Conservation (phyloP, 1,140 invertebrate genomes). For the Glomeris maerens region DNA sequence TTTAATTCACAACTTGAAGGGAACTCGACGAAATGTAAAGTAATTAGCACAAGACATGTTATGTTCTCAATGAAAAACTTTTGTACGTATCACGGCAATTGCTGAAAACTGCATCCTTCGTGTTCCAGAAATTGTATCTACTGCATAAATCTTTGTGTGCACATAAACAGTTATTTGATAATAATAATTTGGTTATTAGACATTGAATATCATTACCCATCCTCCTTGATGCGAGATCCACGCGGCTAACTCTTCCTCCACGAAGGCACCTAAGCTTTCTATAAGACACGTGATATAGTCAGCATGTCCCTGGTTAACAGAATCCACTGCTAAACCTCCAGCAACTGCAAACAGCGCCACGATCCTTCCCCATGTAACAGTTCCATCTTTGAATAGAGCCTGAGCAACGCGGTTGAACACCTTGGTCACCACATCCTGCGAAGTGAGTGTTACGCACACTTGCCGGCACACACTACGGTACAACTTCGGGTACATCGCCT, state of each 20-base stretch:
- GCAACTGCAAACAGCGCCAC: conserved; percentile 50
- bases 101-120: no score
- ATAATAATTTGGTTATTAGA: no score
- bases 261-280: conserved; percentile 42
- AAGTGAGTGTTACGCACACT: conserved; percentile 30
- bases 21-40: no score
- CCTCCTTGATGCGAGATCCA: conserved; percentile 57
- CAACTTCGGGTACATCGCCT: conserved; percentile 48
- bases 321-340: conserved; percentile 52
- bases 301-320: conserved; percentile 32
- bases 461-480: conserved; percentile 44
- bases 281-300: conserved; percentile 46
- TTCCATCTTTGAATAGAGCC: conserved; percentile 35
- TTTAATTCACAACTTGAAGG: no score
- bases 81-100: no score
- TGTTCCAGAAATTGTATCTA: no score
- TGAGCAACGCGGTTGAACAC: conserved; percentile 42
- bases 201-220: conserved; percentile 46
- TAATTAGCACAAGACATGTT: no score
- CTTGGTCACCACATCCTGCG: conserved; percentile 35
- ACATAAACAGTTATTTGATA: conserved; percentile 13
- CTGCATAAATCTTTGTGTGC: no score
- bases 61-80: no score
- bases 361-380: conserved; percentile 49
- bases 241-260: conserved; percentile 47